phyloP scores from a whole-genome alignment of 1,140 invertebrate species.

The Steinernema khuongi region DNA sequence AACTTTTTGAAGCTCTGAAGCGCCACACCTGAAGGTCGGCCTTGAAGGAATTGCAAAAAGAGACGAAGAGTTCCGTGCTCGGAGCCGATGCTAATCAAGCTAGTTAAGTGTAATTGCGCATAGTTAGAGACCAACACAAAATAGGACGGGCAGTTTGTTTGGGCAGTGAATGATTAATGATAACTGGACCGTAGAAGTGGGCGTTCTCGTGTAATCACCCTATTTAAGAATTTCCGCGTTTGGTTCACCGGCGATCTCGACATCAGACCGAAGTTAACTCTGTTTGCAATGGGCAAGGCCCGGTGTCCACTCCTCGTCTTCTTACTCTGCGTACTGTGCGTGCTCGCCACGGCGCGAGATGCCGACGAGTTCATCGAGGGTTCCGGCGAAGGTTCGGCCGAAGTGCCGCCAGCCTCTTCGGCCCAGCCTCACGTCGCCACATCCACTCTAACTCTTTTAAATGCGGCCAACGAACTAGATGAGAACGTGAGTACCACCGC shows the following conservation, averaged over 20 bases:
- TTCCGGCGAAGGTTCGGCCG: neutral
- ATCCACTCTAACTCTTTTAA: neutral
- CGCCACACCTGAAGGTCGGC: too few species aligned
- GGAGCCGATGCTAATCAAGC: neutral
- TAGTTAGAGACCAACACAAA: slow-evolving; percentile 4
- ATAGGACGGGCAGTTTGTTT: slow-evolving; percentile 7
- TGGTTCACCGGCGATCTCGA: neutral
- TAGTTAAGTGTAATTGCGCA: neutral
- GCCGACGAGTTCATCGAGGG: slow-evolving; percentile 4
- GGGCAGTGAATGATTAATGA: slow-evolving; percentile 9
- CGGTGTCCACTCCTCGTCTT: neutral
- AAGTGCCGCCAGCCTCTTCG: neutral
- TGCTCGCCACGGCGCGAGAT: neutral
- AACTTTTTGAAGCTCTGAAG: too few species aligned
- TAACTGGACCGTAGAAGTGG: slow-evolving; percentile 13
- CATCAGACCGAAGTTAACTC: neutral
- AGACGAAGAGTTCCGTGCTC: neutral
- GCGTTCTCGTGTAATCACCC: slow-evolving; percentile 12
- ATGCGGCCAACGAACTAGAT: slow-evolving; percentile 1
- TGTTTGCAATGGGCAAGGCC: neutral
- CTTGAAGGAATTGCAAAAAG: neutral
- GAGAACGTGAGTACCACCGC: neutral
- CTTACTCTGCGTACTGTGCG: neutral
- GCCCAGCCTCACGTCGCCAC: neutral
- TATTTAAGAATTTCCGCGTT: slow-evolving; percentile 12